Evolutionary conservation across 2,113 vertebrate genomes (phyloP), one percentile per base, ranked within the genome.

Genomic region (Prunella fulvescens): DNA sequence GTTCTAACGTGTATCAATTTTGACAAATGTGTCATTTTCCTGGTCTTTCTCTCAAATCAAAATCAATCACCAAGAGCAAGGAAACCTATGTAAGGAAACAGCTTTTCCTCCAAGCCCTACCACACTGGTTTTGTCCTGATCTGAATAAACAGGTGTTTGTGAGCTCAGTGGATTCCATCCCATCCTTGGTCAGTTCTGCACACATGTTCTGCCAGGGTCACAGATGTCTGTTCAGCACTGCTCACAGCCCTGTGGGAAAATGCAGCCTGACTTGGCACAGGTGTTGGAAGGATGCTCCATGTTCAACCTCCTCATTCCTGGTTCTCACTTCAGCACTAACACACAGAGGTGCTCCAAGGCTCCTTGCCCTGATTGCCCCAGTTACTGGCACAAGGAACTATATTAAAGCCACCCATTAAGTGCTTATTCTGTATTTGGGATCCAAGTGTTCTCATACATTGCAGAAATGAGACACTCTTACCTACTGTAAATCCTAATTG

Each of bases 151-250:
- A 37, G 35, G 42, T 20, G 0, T 58, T 82, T 50, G 25, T 82
- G 86, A 40, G 5, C 29, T 42, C 6, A 4, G 53, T 7, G 6
- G 39, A 2, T 37, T 33, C 39, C 16, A 26, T 24, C 60, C 26
- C 19, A 20, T 11, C 3, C 6, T 1, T 53, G 33, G 26, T 56
- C 9, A 17, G 60, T 1, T 1, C 58, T 29, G 10, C 19, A 1
- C 9, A 17, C 7, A 0, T 12, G 35, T 60, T 42, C 50, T 42
- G 4, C 29, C 6, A 51, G 47, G 65, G 24, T 22, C 56, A 31
- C 51, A 16, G 33, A 3, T 35, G 33, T 44, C n/a, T 28, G 72
- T 51, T 54, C 53, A 33, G 33, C n/a, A 6, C 44, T 33, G 4
- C 23, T 82, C 45, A 14, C 50, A 79, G 29, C 31, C 4, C 0